phyloP scores from a whole-genome alignment of 2,113 vertebrate genomes.

The Dermatemys mawii region DNA sequence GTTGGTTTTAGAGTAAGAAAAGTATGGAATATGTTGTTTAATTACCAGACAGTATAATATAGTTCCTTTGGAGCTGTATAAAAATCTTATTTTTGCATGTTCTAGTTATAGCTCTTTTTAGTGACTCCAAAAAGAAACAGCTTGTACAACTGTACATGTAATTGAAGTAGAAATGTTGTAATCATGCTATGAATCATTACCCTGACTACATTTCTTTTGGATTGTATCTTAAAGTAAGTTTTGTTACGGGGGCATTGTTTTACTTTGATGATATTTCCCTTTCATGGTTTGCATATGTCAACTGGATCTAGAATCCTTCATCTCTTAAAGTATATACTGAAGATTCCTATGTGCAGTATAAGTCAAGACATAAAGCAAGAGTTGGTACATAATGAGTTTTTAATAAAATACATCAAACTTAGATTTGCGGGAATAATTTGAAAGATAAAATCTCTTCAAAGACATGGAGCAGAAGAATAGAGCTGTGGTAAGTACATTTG shows the following conservation, averaged over 20 bases:
- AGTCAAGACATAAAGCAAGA: not conserved
- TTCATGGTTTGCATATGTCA: rapidly evolving
- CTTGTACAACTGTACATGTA: not conserved
- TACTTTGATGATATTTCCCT: too few relatives aligned
- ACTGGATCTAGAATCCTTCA: not conserved
- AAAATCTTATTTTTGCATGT: not conserved
- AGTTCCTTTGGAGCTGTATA: not conserved
- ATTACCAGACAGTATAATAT: not conserved
- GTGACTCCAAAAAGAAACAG: not conserved
- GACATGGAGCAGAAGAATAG: not conserved
- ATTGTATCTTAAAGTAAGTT: not conserved
- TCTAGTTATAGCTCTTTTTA: conserved; percentile 15
- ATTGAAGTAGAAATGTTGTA: not conserved
- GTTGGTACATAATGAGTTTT: not conserved
- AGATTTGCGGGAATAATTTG: not conserved
- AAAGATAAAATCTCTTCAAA: not conserved
- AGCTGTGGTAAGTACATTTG: not conserved
- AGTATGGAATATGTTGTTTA: not conserved
- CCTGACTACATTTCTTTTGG: not conserved
- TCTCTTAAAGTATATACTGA: not conserved
- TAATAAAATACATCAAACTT: not conserved
- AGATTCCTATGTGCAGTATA: not conserved
- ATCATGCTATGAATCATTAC: not conserved
- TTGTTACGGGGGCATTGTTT: not conserved
- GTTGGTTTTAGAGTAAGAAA: not conserved